phyloP scores from a whole-genome alignment of 2,888 invertebrate genomes.

The Andrena dorsata region DNA sequence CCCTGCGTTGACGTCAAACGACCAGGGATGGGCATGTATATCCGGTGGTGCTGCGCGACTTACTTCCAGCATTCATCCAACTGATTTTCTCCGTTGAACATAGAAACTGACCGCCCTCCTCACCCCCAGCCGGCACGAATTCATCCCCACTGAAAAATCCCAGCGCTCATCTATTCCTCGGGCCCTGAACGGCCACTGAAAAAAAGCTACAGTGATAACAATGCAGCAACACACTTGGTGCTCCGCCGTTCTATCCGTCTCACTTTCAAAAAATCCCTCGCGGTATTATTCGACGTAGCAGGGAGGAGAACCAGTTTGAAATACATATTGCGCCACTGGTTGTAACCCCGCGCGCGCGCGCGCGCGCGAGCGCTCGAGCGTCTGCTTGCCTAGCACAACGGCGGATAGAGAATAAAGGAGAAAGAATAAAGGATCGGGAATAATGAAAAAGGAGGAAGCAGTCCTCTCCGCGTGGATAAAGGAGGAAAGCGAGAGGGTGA shows the following conservation, averaged over 20 bases:
- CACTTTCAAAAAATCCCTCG: conserved; percentile 34
- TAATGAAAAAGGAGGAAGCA: conserved; percentile 69
- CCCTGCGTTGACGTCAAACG: not conserved
- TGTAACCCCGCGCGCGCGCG: conserved; percentile 44
- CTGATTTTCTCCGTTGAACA: too few species aligned
- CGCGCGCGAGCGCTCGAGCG: conserved; percentile 45
- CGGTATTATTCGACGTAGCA: conserved; percentile 38
- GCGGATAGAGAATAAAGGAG: conserved; percentile 79
- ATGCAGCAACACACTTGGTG: not conserved
- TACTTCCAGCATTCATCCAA: not conserved
- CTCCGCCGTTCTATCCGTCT: not conserved
- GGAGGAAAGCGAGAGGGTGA: conserved; percentile 34
- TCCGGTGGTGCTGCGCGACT: not conserved
- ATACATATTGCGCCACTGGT: conserved; percentile 72
- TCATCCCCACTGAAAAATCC: too few species aligned
- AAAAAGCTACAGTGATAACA: not conserved
- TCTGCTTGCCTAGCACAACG: conserved; percentile 68
- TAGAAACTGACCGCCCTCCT: too few species aligned
- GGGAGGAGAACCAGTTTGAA: conserved; percentile 77
- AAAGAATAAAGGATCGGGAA: conserved; percentile 79
- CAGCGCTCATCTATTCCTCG: too few species aligned
- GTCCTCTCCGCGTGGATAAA: conserved; percentile 68
- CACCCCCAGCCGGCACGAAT: too few species aligned
- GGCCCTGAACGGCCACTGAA: not conserved
- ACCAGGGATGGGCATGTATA: not conserved